A percentile compares a stretch with the other conserved stretches of the same genome.
Evolutionary conservation across 2,888 invertebrate species (phyloP).

Genomic region (Lingula anatina): DNA sequence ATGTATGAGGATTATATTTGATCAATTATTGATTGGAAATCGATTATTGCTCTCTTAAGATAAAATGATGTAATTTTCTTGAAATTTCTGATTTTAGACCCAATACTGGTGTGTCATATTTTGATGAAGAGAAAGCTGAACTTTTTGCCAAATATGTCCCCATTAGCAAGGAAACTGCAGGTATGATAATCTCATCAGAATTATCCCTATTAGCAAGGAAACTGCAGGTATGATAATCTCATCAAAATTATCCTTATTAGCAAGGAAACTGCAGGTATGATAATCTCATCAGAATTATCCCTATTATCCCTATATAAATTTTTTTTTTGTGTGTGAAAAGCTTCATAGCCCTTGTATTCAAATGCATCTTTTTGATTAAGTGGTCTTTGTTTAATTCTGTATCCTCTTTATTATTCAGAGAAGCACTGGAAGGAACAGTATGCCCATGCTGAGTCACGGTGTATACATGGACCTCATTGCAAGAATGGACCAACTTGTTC

Average conservation of each 20-base stretch:
- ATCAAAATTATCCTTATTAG: neutral
- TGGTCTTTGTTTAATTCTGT: too few species aligned
- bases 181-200: too few species aligned
- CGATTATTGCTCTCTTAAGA: too few species aligned
- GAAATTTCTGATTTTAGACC: slow-evolving; percentile 28
- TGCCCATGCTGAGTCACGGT: slow-evolving; percentile 25
- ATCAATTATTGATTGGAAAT: too few species aligned
- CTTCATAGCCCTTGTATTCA: too few species aligned
- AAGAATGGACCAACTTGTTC: slow-evolving; percentile 27
- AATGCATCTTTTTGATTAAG: too few species aligned
- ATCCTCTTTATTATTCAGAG: slow-evolving; percentile 33
- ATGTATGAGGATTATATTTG: too few species aligned
- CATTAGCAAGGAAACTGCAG: too few species aligned
- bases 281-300: neutral
- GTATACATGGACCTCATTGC: slow-evolving; percentile 41
- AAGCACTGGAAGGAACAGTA: slow-evolving; percentile 36
- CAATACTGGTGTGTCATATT: slow-evolving; percentile 42
- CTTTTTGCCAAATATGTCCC: slow-evolving; percentile 31
- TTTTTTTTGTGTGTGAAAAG: neutral
- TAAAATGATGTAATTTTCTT: too few species aligned
- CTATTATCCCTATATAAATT: neutral
- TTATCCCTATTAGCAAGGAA: too few species aligned
- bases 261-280: neutral
- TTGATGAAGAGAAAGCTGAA: slow-evolving; percentile 43
- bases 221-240: too few species aligned